Evolutionary conservation across 2,888 invertebrate genomes (phyloP), one percentile per base, ranked within the genome.

Genomic region (Ethmia dodecea): DNA sequence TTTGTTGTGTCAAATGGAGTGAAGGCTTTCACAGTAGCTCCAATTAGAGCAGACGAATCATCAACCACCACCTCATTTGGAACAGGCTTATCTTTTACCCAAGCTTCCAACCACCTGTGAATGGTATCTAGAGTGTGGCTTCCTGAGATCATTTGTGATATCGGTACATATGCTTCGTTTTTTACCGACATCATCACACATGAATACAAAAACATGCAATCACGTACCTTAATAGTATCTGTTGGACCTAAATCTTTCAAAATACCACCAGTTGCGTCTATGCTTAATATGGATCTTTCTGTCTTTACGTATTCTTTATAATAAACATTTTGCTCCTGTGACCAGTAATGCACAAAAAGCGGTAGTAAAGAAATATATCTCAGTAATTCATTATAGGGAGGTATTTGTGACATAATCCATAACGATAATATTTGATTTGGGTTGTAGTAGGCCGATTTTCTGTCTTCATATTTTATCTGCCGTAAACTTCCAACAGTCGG

Each of bases 21-120:
- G 28, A 40, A 43, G 11, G 31, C 35, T 30, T 16, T 37, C n/a
- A 43, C 43, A 13, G 30, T 3, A 12, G 43, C 40, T 12, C 43
- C 40, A 15, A 37, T 43, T 15, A 43, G 25, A 12, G 43, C 43
- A 13, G 37, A 25, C 8, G 37, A 40, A 26, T 43, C 37, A 22
- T 43, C 35, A 11, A 35, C 28, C 12, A 32, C 18, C 4, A 37
- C 35, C 29, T 43, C 37, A 37, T 43, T 15, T 8, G 39, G 37
- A 12, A 27, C 6, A 13, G 12, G 5, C 28, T 40, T 35, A 8
- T 33, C 28, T 32, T 37, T 33, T 13, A 9, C 18, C 29, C 31
- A 37, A 11, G 37, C 18, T n/a, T 31, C 3, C 11, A 42, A 28
- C 42, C 42, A 42, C 6, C 36, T 33, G 10, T n/a, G 14, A 28